phyloP scores from a whole-genome alignment of 2,888 invertebrate species.

The Dusona sp. region DNA sequence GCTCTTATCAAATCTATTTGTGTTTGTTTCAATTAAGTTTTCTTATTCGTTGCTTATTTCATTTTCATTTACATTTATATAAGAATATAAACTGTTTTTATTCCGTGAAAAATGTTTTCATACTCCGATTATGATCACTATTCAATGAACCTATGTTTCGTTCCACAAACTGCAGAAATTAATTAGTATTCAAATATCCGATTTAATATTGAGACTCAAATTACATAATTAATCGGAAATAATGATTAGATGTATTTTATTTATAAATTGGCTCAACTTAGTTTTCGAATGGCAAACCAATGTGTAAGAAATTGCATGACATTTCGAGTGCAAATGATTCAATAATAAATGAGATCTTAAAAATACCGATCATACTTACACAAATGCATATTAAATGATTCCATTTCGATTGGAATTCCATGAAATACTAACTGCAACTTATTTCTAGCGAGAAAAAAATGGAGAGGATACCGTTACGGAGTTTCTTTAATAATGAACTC shows the following conservation, averaged over 20 bases:
- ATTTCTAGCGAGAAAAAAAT: background rate
- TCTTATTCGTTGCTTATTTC: constrained; percentile 13
- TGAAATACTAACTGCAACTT: background rate
- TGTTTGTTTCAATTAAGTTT: background rate
- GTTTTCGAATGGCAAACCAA: background rate
- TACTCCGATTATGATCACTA: background rate
- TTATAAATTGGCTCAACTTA: background rate
- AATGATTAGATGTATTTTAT: background rate
- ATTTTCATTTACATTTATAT: background rate
- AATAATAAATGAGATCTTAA: background rate
- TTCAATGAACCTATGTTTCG: background rate
- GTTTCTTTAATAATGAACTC: background rate
- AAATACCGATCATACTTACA: background rate
- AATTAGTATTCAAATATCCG: background rate
- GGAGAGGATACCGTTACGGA: background rate
- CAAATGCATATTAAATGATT: background rate
- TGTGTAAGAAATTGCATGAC: background rate
- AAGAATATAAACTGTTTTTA: background rate
- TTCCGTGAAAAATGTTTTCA: background rate
- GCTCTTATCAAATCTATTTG: constrained; percentile 13
- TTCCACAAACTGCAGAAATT: background rate
- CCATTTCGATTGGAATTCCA: background rate
- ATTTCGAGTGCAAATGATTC: background rate
- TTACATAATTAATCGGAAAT: background rate
- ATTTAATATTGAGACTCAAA: background rate